Conservation (phyloP, 2,113 vertebrate genomes). For the Gobio gobio region DNA sequence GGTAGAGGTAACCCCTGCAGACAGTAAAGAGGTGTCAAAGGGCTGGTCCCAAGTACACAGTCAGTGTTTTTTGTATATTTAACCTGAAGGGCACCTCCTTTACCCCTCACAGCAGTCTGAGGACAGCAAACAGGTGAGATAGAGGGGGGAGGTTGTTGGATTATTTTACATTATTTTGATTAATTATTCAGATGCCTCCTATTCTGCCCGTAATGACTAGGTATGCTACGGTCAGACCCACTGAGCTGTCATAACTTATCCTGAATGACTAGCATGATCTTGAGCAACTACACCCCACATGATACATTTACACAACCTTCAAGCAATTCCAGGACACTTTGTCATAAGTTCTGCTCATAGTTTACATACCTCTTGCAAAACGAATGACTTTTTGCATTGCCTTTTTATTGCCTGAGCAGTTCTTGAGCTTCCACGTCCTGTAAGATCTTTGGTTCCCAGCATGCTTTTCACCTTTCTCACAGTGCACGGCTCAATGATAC, state of each 20-base stretch:
- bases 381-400: background rate
- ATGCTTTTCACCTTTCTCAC: background rate
- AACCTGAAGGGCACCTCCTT: slow-evolving; percentile 42
- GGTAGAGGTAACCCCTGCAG: background rate
- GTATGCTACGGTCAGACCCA: slow-evolving; percentile 36
- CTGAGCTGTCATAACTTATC: slow-evolving; percentile 35
- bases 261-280: slow-evolving; percentile 20
- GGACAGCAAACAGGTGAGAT: slow-evolving; percentile 71
- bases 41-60: background rate
- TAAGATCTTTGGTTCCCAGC: background rate
- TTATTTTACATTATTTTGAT: slow-evolving; percentile 83
- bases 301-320: slow-evolving; percentile 38
- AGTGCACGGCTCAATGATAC: background rate
- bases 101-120: slow-evolving; percentile 48
- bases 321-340: slow-evolving; percentile 9
- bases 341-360: background rate
- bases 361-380: background rate
- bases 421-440: too few relatives aligned
- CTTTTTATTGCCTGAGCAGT: background rate
- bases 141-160: slow-evolving; percentile 70
- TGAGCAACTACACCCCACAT: slow-evolving; percentile 19
- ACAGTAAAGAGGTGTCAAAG: background rate
- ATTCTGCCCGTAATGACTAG: slow-evolving; percentile 49
- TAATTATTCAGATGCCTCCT: slow-evolving; percentile 79
- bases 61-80: background rate